phyloP scores from a whole-genome alignment of 2,797 vertebrate genomes.

The Pseudomugil gertrudae region DNA sequence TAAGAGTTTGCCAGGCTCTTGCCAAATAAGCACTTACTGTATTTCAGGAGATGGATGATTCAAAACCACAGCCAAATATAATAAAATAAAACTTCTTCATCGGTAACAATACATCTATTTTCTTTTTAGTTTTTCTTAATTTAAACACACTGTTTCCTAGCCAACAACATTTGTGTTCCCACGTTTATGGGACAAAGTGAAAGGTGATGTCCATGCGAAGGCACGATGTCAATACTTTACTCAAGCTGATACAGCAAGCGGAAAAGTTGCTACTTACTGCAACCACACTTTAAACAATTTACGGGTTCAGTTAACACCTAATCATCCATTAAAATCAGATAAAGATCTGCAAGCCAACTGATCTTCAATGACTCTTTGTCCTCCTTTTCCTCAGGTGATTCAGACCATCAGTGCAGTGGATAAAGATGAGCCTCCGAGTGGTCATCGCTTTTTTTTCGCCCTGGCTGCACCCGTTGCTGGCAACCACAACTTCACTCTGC shows the following conservation, averaged over 20 bases:
- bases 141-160: conserved; percentile 34
- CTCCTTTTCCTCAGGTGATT: conserved; percentile 85
- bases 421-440: conserved; percentile 89
- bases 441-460: conserved; percentile 92
- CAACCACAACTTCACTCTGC: conserved; percentile 93
- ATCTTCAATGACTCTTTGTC: conserved; percentile 19
- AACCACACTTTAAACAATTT: conserved; percentile 27
- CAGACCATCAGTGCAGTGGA: conserved; percentile 95
- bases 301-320: conserved; percentile 29
- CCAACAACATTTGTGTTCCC: conserved; percentile 41
- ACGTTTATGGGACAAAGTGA: conserved; percentile 22
- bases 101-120: conserved; percentile 61
- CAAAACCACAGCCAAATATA: conserved; percentile 64
- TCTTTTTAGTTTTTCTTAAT: conserved; percentile 51
- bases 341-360: conserved; percentile 26
- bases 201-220: conserved; percentile 36
- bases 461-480: conserved; percentile 84
- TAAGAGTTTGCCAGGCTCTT: conserved; percentile 60
- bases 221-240: conserved; percentile 11
- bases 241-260: conserved; percentile 3
- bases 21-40: conserved; percentile 81
- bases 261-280: conserved; percentile 3
- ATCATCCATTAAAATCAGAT: conserved; percentile 24
- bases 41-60: conserved; percentile 65
- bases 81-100: conserved; percentile 65